Evolutionary conservation across 2,888 invertebrate species (phyloP).

Genomic region (Mycalesis mineus): DNA sequence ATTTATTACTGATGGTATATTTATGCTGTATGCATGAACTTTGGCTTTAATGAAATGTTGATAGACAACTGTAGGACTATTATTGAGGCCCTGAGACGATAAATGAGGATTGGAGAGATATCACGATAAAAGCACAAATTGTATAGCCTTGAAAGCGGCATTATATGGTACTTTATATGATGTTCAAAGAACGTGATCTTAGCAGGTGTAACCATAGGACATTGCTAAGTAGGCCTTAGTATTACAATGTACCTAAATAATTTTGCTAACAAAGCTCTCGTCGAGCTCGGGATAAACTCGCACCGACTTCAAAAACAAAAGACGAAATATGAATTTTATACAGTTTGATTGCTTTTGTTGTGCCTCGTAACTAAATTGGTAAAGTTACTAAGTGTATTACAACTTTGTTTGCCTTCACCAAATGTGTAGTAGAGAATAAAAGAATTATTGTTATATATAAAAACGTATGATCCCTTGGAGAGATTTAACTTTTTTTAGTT

Average conservation of each 20-base stretch:
- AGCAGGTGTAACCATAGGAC: too few relatives aligned
- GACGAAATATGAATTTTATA: constrained; percentile 16
- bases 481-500: background rate
- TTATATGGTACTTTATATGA: too few relatives aligned
- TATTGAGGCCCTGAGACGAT: too few relatives aligned
- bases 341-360: constrained; percentile 25
- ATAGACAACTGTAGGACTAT: too few relatives aligned
- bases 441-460: background rate
- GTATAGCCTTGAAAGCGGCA: too few relatives aligned
- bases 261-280: constrained; percentile 7
- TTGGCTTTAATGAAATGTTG: too few relatives aligned
- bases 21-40: too few relatives aligned
- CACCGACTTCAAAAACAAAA: constrained; percentile 14
- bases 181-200: too few relatives aligned
- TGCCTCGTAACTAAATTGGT: constrained; percentile 20
- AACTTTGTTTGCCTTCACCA: constrained; percentile 12
- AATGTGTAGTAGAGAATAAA: constrained; percentile 15
- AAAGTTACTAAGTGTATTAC: constrained; percentile 24
- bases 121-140: too few relatives aligned
- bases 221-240: too few relatives aligned
- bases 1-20: too few relatives aligned
- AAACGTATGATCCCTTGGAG: background rate
- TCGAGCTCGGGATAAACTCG: background rate
- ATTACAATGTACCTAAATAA: background rate
- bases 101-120: too few relatives aligned